A percentile compares a stretch with the other conserved stretches of the same genome.
Evolutionary conservation across 2,888 invertebrate species (phyloP).

Genomic region (Chymomyza fuscimana): DNA sequence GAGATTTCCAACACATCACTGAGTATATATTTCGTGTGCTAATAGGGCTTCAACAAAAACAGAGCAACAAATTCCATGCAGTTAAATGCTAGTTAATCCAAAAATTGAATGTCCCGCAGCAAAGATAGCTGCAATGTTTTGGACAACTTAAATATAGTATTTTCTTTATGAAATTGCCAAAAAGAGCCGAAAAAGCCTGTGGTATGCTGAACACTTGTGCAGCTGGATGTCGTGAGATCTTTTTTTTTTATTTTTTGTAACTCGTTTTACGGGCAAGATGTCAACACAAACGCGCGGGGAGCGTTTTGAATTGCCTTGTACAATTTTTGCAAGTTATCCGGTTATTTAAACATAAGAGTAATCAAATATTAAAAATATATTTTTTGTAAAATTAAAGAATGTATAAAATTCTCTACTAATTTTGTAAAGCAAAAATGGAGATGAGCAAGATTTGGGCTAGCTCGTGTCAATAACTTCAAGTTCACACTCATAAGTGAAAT

Average conservation of each 20-base stretch:
- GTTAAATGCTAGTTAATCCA: background rate
- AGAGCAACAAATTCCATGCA: background rate
- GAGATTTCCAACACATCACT: background rate
- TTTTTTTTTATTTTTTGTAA: background rate
- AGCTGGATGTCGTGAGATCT: background rate
- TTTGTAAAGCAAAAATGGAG: background rate
- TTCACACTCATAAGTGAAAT: background rate
- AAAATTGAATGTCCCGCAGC: background rate
- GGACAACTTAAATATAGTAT: conserved; percentile 37
- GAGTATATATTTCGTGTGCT: background rate
- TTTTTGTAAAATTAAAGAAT: background rate
- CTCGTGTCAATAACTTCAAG: background rate
- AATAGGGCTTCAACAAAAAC: background rate
- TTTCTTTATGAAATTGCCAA: background rate
- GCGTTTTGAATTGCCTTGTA: background rate
- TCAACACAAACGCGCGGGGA: conserved; percentile 44
- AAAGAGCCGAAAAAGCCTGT: conserved; percentile 49
- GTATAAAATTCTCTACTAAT: too few relatives aligned
- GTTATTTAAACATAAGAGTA: background rate
- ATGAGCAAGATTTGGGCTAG: background rate
- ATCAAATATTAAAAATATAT: background rate
- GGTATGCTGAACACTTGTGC: background rate
- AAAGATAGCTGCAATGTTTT: background rate
- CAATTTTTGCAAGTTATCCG: background rate
- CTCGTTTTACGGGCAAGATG: conserved; percentile 40